Percentiles rank a stretch among this genome's conserved stretches.
Conservation (phyloP, 2,797 vertebrate species). For the Amblyraja radiata region DNA sequence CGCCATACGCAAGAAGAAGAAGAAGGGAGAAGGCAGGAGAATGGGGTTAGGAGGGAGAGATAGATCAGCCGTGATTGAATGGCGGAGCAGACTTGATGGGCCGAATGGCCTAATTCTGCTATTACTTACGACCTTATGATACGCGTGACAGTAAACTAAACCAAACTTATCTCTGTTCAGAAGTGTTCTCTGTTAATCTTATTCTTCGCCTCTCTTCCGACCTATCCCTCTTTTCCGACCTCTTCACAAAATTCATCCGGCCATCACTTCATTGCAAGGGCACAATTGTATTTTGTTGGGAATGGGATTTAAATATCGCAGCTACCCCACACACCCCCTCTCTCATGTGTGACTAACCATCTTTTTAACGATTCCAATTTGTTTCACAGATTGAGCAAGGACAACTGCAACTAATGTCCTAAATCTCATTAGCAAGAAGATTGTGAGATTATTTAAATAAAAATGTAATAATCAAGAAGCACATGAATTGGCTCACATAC, state of each 20-base stretch:
- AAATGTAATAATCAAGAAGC: conserved; percentile 3
- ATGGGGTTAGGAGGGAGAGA: too few relatives aligned
- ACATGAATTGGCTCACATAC: background rate
- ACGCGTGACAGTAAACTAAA: too few relatives aligned
- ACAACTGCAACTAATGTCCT: background rate
- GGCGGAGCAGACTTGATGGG: too few relatives aligned
- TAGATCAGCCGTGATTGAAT: too few relatives aligned
- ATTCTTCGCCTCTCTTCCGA: too few relatives aligned
- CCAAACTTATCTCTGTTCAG: too few relatives aligned
- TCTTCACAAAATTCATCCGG: background rate
- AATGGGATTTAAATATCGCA: conserved; percentile 3
- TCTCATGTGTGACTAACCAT: conserved; percentile 17
- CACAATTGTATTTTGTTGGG: background rate
- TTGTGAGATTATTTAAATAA: conserved; percentile 24
- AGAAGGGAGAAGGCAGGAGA: too few relatives aligned
- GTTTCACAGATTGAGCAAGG: conserved; percentile 20
- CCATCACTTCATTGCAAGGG: background rate
- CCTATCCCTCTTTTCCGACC: background rate
- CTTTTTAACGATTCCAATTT: conserved; percentile 34
- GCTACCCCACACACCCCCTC: background rate
- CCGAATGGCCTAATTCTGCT: too few relatives aligned
- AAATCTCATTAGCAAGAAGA: conserved; percentile 18
- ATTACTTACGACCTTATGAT: too few relatives aligned
- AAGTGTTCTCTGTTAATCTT: too few relatives aligned
- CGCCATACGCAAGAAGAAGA: too few relatives aligned